These are phyloP conservation scores for Galeruca laticollis DNA, from an alignment of 2,888 invertebrate species.

Conservation along the genomic window DNA sequence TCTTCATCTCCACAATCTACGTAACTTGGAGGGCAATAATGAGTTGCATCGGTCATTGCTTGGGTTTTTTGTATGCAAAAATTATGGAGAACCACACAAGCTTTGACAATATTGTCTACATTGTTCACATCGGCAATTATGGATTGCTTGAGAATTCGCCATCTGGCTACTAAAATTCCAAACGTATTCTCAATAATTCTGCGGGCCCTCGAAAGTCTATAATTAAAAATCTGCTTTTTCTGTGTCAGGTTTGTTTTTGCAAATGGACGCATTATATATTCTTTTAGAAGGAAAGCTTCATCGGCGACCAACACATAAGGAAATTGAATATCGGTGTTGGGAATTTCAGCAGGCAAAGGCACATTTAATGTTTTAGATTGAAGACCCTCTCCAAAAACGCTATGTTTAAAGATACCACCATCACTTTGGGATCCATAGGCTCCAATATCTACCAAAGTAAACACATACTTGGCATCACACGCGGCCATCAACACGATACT, in stretches of 20 bases:
- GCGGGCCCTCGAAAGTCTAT: conserved; percentile 48
- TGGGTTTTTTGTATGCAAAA: conserved; percentile 38
- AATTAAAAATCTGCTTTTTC: conserved; percentile 50
- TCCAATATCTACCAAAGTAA: conserved; percentile 57
- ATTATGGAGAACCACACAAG: conserved; percentile 45
- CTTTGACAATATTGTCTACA: conserved; percentile 49
- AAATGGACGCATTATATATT: conserved; percentile 50
- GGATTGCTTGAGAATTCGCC: conserved; percentile 47
- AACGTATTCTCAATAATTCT: conserved; percentile 52
- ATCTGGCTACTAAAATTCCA: conserved; percentile 50
- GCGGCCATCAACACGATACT: too few species aligned
- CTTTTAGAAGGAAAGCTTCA: conserved; percentile 48
- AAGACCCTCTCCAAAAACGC: conserved; percentile 46
- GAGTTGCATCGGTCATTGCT: conserved; percentile 42
- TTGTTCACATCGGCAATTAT: conserved; percentile 49
- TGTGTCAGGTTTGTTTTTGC: conserved; percentile 40
- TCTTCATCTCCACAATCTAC: conserved; percentile 30
- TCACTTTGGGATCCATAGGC: conserved; percentile 56
- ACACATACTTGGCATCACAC: conserved; percentile 55
- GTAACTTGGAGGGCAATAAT: too few species aligned
- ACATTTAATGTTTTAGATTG: conserved; percentile 38
- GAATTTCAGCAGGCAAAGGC: conserved; percentile 22
- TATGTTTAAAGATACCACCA: conserved; percentile 53
- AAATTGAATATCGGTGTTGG: conserved; percentile 24
- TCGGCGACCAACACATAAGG: conserved; percentile 49